Evolutionary conservation across 2,888 invertebrate genomes (phyloP), one percentile per base, ranked within the genome.

Genomic region (Hirtodrosophila confusa): DNA sequence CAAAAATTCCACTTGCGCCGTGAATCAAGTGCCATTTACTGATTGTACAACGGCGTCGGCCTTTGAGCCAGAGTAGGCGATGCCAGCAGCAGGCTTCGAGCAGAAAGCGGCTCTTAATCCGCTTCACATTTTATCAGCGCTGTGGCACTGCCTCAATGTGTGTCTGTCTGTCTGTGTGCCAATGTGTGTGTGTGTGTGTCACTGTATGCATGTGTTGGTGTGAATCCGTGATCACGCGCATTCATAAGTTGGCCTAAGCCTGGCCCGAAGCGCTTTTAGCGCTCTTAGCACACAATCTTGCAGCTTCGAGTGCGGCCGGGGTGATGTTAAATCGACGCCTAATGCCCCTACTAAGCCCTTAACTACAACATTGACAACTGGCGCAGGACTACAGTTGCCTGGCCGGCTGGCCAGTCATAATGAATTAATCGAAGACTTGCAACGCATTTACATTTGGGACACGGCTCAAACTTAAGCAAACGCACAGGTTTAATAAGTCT

Each of bases 21-120:
- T 86, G 86, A 88, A 88, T 88, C 86, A 86, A 88, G 88, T 86
- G 84, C 83, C 86, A 88, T 87, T 84, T 82, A 84, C 83, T 87
- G 83, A 84, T 84, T 87, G 83, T 85, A 68, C 76, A 76, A 69
- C 63, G 82, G 62, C 69, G 47, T 50, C 54, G 40, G 41, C 50
- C 69, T 55, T 45, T 65, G 35, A 35, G 29, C 31, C n/a, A 23
- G 27, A 41, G 12, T 54, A 27, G 33, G 53, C 3, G 17, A 36
- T 36, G 62, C 11, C 6, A 41, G 24, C 37, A 47, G 36, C 37
- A 40, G 51, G 24, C 49, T 24, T 49, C 9, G 70, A 40, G 45
- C 58, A 58, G 55, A 51, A 64, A 72, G 61, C 67, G 57, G 68
- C 74, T 67, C 88, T 72, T 85, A 85, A 85, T 85, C 84, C 84